A percentile compares a stretch with the other conserved stretches of the same genome.
Evolutionary conservation across 2,113 vertebrate genomes (phyloP).

Genomic region (Poecilia latipinna): DNA sequence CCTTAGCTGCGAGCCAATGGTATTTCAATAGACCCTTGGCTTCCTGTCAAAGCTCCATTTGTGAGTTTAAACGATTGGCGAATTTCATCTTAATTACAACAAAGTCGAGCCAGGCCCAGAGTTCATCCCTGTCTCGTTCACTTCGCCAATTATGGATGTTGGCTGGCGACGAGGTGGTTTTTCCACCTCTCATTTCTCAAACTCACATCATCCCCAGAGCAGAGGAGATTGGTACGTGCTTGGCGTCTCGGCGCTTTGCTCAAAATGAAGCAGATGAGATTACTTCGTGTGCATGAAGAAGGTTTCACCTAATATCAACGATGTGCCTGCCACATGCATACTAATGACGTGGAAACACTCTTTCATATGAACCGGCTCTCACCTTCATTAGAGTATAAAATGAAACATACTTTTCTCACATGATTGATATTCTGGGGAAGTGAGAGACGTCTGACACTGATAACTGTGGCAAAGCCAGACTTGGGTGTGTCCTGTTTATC

Average conservation of each 20-base stretch:
- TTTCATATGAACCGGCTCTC: conserved; percentile 50
- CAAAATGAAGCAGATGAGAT: conserved; percentile 71
- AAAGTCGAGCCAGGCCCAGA: conserved; percentile 71
- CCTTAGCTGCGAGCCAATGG: conserved; percentile 70
- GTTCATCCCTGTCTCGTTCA: conserved; percentile 74
- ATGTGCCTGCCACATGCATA: conserved; percentile 49
- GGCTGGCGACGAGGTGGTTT: conserved; percentile 53
- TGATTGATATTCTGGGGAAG: conserved; percentile 66
- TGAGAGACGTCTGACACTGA: conserved; percentile 48
- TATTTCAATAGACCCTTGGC: conserved; percentile 76
- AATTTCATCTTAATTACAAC: conserved; percentile 79
- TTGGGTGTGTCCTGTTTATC: conserved; percentile 22
- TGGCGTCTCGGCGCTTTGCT: conserved; percentile 56
- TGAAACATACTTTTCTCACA: conserved; percentile 49
- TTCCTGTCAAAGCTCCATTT: conserved; percentile 76
- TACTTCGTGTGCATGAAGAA: conserved; percentile 68
- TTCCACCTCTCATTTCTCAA: conserved; percentile 72
- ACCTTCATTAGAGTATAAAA: conserved; percentile 67
- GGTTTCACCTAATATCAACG: conserved; percentile 67
- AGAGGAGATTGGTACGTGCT: conserved; percentile 75
- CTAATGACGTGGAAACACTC: conserved; percentile 64
- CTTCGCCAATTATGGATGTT: conserved; percentile 73
- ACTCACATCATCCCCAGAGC: conserved; percentile 65
- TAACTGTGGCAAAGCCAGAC: conserved; percentile 44
- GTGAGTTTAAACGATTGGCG: conserved; percentile 74